Percentiles rank a stretch among this genome's conserved stretches.
Evolutionary conservation across 2,797 vertebrate species (phyloP).

Genomic region (Microchirus variegatus): DNA sequence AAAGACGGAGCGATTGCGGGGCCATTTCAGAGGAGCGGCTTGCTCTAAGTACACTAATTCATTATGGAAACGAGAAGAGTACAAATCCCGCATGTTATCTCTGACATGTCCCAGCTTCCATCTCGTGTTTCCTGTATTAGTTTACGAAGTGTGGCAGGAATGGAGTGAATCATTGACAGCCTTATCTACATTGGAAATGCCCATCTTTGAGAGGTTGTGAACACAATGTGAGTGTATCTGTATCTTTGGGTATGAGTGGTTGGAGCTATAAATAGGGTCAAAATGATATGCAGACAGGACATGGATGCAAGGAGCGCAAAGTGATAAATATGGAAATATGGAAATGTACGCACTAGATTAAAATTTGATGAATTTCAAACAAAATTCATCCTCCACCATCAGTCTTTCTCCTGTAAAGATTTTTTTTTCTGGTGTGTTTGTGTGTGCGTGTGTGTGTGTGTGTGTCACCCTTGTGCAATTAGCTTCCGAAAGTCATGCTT

Average conservation of each 20-base stretch:
- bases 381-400: constrained; percentile 71
- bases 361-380: constrained; percentile 80
- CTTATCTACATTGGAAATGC: constrained; percentile 55
- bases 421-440: constrained; percentile 21
- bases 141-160: constrained; percentile 59
- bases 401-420: constrained; percentile 56
- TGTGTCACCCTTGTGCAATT: constrained; percentile 76
- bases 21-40: constrained; percentile 64
- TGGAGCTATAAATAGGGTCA: constrained; percentile 72
- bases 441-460: constrained; percentile 23
- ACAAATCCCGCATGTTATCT: constrained; percentile 70
- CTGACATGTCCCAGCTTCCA: constrained; percentile 30
- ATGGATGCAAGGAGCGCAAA: constrained; percentile 62
- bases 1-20: constrained; percentile 59
- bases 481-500: constrained; percentile 73
- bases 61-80: constrained; percentile 57
- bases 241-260: constrained; percentile 33
- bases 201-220: constrained; percentile 50
- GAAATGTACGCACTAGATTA: constrained; percentile 75
- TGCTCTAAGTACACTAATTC: constrained; percentile 79
- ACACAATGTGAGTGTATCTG: constrained; percentile 30
- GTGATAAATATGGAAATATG: constrained; percentile 82
- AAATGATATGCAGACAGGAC: constrained; percentile 65
- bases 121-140: constrained; percentile 57
- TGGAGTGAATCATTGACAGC: constrained; percentile 60